Evolutionary conservation across 2,888 invertebrate species (phyloP), one percentile per base, ranked within the genome.

Genomic region (Perizoma affinitatum): DNA sequence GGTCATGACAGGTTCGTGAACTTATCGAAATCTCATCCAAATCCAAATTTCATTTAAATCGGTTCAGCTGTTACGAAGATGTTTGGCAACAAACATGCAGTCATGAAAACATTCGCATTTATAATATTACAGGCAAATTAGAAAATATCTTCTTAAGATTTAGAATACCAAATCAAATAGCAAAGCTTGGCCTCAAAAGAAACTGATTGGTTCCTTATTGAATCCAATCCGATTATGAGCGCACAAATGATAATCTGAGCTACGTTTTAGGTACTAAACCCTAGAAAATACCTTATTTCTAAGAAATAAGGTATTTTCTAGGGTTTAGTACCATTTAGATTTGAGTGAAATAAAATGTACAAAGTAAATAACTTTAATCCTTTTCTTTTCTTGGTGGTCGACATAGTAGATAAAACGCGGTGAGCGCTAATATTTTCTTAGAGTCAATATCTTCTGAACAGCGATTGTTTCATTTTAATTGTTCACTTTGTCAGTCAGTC

Each of bases 151-250:
- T 49, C 40, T 22, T 22, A 49, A 9, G 49, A 49, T 40, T 40
- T 40, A 11, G 22, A 38, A 49, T 49, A 22, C 49, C 6, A 22
- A 6, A 40, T 49, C 49, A 49, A 42, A 44, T 35, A 10, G 11
- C 11, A 35, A 43, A 43, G 8, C 8, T 43, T 22, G 22, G 22
- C 1, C 22, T 22, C 22, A 22, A 22, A 22, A 22, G 22, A 22
- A 22, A 38, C 38, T 1, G 38, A 1, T 5, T 36, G 6, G 43
- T 22, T 34, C 22, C 33, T 41, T 41, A 5, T 34, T 34, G 35
- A 55, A 49, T 49, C 48, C 34, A 55, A 49, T 49, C 48, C 34
- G 54, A 54, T 54, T 54, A 45, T 10, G 33, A 54, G 35, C 40
- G 35, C 54, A 47, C 42, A 54, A 54, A 42, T 47, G 33, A 36